Percentiles rank a stretch among this genome's conserved stretches.
phyloP scores from a whole-genome alignment of 2,113 vertebrate genomes.

The Thryonomys swinderianus region DNA sequence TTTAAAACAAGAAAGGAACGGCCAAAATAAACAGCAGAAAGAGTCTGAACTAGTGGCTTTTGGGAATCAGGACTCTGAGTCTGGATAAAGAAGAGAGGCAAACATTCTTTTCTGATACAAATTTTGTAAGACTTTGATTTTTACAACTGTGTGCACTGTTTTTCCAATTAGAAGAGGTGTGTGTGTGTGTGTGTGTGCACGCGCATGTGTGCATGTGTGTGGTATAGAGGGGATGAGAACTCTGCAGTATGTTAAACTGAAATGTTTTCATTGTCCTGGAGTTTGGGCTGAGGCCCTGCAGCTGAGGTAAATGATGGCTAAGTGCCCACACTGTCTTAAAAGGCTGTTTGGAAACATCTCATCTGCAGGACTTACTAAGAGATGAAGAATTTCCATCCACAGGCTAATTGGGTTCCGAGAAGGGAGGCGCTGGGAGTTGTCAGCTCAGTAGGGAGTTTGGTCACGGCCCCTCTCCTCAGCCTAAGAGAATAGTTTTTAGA shows the following conservation, averaged over 20 bases:
- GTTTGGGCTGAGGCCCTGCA: neutral
- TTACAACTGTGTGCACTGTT: neutral
- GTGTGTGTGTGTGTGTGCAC: neutral
- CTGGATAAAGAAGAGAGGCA: neutral
- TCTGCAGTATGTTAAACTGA: neutral
- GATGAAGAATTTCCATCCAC: neutral
- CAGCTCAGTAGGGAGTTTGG: neutral
- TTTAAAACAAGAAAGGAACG: slow-evolving; percentile 28
- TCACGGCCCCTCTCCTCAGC: neutral
- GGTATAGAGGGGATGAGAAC: neutral
- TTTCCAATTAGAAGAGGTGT: neutral
- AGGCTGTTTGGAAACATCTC: neutral
- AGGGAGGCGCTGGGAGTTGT: neutral
- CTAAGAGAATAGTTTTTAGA: neutral
- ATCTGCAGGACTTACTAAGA: neutral
- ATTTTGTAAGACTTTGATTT: neutral
- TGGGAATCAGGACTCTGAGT: neutral
- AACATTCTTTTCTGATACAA: neutral
- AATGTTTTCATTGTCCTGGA: neutral
- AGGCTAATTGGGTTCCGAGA: neutral
- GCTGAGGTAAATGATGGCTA: neutral
- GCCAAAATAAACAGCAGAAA: neutral
- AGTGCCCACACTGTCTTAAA: neutral
- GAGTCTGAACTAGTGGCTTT: neutral
- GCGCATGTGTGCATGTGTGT: neutral